phyloP scores from a whole-genome alignment of 2,113 vertebrate genomes.

The Elephantulus edwardii region DNA sequence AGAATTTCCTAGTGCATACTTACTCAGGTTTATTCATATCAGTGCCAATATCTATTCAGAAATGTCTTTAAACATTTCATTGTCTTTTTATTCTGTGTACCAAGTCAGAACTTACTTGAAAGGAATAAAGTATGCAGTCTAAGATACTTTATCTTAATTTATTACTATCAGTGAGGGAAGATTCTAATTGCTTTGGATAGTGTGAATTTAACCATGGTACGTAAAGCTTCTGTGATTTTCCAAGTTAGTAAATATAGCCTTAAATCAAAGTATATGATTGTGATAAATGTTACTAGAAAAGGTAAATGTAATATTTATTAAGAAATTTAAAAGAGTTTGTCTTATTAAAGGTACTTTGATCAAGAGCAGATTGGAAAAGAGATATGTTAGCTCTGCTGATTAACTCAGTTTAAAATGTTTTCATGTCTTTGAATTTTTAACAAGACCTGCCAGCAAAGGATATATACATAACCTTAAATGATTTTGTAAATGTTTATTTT shows the following conservation, averaged over 20 bases:
- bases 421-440: background rate
- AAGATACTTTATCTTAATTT: background rate
- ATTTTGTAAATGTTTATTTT: background rate
- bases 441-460: background rate
- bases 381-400: background rate
- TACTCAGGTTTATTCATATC: background rate
- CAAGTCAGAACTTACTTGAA: background rate
- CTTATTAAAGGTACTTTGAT: background rate
- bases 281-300: background rate
- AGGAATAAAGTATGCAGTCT: background rate
- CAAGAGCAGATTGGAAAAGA: background rate
- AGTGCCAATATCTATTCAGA: background rate
- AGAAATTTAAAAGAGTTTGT: background rate
- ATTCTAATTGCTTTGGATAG: background rate
- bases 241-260: background rate
- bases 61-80: background rate
- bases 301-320: background rate
- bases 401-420: background rate
- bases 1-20: background rate
- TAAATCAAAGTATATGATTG: background rate
- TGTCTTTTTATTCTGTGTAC: background rate
- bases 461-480: background rate
- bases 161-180: background rate
- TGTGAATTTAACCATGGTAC: background rate
- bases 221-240: background rate